These are phyloP conservation scores for Plecturocebus donacophilus DNA, from an alignment of 2,113 vertebrate genomes.

Conservation along the genomic window DNA sequence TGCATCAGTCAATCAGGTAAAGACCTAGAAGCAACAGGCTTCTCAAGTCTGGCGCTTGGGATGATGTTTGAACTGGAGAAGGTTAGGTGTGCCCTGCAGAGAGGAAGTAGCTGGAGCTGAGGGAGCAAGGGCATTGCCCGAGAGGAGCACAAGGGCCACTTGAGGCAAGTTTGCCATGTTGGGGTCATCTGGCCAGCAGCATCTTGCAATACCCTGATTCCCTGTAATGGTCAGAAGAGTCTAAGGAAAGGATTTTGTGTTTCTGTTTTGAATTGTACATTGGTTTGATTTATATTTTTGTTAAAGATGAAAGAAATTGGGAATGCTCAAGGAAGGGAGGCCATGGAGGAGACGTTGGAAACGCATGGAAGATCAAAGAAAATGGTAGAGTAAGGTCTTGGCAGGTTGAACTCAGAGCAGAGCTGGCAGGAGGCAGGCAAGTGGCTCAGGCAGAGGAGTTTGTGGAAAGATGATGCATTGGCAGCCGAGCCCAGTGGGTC, in stretches of 20 bases:
- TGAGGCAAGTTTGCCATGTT: too few species aligned
- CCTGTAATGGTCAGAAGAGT: neutral
- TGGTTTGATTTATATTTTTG: neutral
- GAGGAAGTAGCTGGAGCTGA: neutral
- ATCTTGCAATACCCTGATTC: neutral
- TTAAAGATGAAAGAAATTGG: neutral
- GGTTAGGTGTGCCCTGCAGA: neutral
- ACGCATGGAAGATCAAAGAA: neutral
- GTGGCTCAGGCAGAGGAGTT: neutral
- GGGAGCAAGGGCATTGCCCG: neutral
- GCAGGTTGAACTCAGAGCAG: neutral
- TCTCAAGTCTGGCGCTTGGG: neutral
- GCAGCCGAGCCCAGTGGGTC: too few species aligned
- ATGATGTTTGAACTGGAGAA: neutral
- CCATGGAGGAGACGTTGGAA: neutral
- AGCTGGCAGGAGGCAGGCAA: too few species aligned
- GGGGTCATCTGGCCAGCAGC: neutral
- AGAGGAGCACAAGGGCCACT: neutral
- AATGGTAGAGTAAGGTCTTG: neutral
- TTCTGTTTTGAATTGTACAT: neutral
- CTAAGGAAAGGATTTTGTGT: neutral
- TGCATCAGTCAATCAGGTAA: neutral
- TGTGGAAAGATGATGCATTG: too few species aligned
- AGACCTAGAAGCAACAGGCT: too few species aligned
- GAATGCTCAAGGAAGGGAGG: neutral